phyloP scores from a whole-genome alignment of 2,113 vertebrate species.

The Mustela lutreola region DNA sequence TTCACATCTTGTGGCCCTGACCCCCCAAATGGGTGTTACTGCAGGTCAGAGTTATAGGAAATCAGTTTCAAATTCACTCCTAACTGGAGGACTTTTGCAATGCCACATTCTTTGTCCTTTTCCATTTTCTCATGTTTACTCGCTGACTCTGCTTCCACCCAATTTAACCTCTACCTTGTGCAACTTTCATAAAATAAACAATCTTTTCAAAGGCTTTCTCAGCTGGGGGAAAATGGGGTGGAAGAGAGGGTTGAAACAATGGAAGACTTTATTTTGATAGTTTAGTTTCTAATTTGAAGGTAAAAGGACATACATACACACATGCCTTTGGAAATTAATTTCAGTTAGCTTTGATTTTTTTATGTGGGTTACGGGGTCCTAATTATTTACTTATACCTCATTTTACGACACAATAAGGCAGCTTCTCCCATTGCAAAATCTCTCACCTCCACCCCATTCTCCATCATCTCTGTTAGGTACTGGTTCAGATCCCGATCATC shows the following conservation, averaged over 20 bases:
- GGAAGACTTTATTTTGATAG: neutral
- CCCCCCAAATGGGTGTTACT: neutral
- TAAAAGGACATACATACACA: neutral
- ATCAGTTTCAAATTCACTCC: neutral
- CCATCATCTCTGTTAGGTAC: neutral
- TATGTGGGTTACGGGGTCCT: neutral
- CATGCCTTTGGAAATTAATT: neutral
- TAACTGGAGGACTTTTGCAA: constrained; percentile 23
- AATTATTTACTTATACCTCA: neutral
- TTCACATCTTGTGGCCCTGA: neutral
- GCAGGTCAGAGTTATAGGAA: constrained; percentile 36
- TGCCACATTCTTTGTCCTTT: neutral
- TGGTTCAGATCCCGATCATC: neutral
- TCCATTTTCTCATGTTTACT: constrained; percentile 15
- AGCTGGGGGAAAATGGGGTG: neutral
- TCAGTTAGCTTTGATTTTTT: neutral
- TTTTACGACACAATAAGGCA: neutral
- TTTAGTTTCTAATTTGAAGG: neutral
- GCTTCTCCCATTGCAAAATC: neutral
- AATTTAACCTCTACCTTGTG: constrained; percentile 16
- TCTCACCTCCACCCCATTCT: neutral
- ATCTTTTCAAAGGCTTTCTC: constrained; percentile 10
- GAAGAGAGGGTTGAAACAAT: neutral
- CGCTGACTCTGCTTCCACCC: neutral
- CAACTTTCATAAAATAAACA: neutral